Percentiles rank a stretch among this genome's conserved stretches.
Evolutionary conservation across 2,113 vertebrate genomes (phyloP).

Genomic region (Petaurus breviceps): DNA sequence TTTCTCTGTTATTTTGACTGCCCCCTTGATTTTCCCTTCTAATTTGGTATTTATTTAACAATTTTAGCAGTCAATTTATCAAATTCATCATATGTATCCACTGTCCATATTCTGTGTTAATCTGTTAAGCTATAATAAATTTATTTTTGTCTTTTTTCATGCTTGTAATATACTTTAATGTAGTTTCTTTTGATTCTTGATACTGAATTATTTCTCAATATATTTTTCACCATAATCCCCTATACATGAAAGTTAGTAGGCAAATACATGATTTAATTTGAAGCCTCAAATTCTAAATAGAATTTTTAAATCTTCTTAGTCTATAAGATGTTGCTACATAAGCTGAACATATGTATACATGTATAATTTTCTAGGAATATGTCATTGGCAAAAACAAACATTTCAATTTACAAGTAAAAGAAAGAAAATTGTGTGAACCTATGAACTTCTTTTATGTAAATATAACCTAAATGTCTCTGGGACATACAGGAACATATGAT

Average conservation of each 20-base stretch:
- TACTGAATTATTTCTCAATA: too few relatives aligned
- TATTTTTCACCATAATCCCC: not conserved
- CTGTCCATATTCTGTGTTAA: not conserved
- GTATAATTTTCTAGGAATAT: not conserved
- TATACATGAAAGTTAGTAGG: not conserved
- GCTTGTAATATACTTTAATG: not conserved
- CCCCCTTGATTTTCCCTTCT: not conserved
- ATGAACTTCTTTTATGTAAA: not conserved
- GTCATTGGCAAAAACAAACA: not conserved
- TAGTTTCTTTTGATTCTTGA: not conserved
- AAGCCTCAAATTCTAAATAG: not conserved
- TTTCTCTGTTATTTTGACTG: not conserved
- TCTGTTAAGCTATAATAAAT: not conserved
- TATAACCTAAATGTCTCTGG: not conserved
- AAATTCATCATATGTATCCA: not conserved
- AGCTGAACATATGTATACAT: not conserved
- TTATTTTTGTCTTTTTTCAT: not conserved
- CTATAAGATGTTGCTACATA: not conserved
- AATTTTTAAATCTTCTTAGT: not conserved
- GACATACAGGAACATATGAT: not conserved
- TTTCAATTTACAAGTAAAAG: not conserved
- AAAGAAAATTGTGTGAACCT: not conserved
- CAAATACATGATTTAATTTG: not conserved
- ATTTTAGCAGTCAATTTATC: not conserved
- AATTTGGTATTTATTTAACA: too few relatives aligned